Conservation (phyloP, 2,113 vertebrate species). For the Pseudorectes ferrugineus region DNA sequence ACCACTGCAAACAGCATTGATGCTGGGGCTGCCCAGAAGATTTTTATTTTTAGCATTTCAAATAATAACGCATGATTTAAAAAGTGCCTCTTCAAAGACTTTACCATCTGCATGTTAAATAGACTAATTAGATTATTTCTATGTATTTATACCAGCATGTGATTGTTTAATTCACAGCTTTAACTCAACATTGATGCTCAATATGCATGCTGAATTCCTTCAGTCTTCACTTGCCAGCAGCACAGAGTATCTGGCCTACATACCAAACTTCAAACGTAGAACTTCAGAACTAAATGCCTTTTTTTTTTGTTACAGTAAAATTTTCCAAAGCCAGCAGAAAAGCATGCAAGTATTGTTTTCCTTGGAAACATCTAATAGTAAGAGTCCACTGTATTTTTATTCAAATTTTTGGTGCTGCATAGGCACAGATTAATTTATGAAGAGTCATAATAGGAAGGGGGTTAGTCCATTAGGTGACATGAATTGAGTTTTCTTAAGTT, state of each 20-base stretch:
- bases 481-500: not conserved
- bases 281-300: not conserved
- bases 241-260: slow-evolving; percentile 6
- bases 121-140: not conserved
- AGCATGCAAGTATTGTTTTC: not conserved
- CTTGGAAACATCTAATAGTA: not conserved
- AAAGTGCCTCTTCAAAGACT: not conserved
- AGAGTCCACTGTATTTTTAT: not conserved
- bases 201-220: not conserved
- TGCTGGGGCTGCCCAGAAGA: not conserved
- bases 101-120: not conserved
- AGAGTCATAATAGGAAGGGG: not conserved
- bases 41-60: not conserved
- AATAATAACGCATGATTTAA: not conserved
- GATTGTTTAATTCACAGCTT: not conserved
- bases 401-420: not conserved
- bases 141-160: not conserved
- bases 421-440: not conserved
- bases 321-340: not conserved
- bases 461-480: not conserved
- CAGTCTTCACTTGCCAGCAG: not conserved
- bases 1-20: not conserved
- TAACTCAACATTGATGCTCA: not conserved
- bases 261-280: not conserved
- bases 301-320: not conserved